Base-by-base conservation (phyloP, 2,888 invertebrate species). In the Thecophora atra region DNA sequence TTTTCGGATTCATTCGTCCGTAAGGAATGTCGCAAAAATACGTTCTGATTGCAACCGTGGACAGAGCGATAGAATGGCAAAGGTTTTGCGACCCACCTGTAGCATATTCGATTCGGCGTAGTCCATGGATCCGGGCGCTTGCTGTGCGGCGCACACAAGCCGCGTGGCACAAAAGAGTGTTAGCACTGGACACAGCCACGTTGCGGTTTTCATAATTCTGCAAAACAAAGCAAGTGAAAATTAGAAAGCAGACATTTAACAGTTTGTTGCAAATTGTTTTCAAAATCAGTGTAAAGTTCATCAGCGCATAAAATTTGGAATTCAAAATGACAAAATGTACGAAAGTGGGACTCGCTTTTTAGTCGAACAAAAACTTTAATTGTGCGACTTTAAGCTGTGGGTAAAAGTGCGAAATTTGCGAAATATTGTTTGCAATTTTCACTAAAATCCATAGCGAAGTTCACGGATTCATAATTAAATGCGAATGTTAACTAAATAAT, bases 151-250 rank as follows among this genome's bases (percentile, higher is more conserved):
- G 76, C 82, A 85, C 76, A 85, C 83, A 76, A 85, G 82, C 77
- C 85, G 81, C 73, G 82, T 82, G 77, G 82, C 83, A 77, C 84
- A 84, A 75, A 86, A 81, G 78, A 87, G 81, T 79, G 83, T 84
- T 78, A 87, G 79, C 76, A 86, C 81, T 77, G 86, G 84, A 78
- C 85, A 86, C 78, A 87, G 84, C 84, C 85, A 85, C 82, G 87
- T 81, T 79, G 84, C 83, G 81, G 86, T 82, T 85, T 86, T 86
- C 86, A 87, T 83, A 78, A 78, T 81, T 84, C 85, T 82, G 76
- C 24, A 79, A 78, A 70, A 71, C 1, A 44, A 0, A 65, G 54
- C 71, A 19, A 66, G 30, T 62, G 30, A 42, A 11, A 60, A 28
- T 17, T 1, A 37, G 37, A 37, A 11, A 37, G 3, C 1, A 60